Evolutionary conservation across 2,797 vertebrate species (phyloP).

Genomic region (Passerculus sandwichensis): DNA sequence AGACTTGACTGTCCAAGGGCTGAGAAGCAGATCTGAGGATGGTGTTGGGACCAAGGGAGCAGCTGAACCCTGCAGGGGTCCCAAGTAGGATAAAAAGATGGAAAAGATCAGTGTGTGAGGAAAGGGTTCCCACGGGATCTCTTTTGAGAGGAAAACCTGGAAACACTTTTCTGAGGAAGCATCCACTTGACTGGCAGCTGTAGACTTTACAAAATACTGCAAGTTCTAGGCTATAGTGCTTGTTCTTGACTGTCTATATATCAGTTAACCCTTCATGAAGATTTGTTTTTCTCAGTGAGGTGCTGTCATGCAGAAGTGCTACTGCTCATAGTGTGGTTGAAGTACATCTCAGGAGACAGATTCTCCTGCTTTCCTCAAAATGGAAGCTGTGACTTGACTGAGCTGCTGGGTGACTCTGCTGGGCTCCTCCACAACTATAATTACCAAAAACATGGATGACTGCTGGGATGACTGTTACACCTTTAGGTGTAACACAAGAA

Average conservation of each 20-base stretch:
- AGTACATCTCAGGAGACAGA: neutral
- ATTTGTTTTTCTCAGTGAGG: neutral
- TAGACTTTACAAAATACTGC: neutral
- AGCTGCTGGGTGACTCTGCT: neutral
- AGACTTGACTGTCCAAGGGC: neutral
- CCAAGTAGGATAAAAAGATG: neutral
- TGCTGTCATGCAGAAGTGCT: neutral
- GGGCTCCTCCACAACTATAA: neutral
- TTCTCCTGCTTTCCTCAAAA: neutral
- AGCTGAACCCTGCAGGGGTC: neutral
- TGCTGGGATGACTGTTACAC: neutral
- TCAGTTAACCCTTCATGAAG: neutral
- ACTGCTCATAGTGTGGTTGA: neutral
- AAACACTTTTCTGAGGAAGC: neutral
- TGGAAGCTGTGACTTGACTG: neutral
- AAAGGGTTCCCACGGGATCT: neutral
- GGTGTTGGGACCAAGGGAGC: neutral
- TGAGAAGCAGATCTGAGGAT: neutral
- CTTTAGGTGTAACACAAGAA: neutral
- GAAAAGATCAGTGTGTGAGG: neutral
- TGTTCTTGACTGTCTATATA: accelerated
- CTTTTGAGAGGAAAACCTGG: neutral
- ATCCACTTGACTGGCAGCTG: neutral
- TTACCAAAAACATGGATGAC: neutral
- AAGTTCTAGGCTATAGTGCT: neutral